Percentiles rank a stretch among this genome's conserved stretches.
Evolutionary conservation across 1,140 invertebrate genomes (phyloP).

Genomic region (Ceratina calcarata): DNA sequence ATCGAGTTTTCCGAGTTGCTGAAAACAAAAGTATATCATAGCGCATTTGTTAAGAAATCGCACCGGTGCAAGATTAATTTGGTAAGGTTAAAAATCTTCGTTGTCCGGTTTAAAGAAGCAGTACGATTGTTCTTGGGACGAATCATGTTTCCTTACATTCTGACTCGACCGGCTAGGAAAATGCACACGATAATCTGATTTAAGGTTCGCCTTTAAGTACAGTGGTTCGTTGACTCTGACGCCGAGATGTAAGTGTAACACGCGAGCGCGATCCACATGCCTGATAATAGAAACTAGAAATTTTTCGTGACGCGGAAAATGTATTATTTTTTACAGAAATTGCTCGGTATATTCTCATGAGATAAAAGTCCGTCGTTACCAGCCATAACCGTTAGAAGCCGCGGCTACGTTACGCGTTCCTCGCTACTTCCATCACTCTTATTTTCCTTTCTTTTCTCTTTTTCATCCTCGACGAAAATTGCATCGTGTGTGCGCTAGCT

Average conservation of each 20-base stretch:
- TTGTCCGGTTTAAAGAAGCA: conserved; percentile 7
- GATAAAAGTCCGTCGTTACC: background rate
- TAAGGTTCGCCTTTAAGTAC: conserved; percentile 51
- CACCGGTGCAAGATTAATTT: too few relatives aligned
- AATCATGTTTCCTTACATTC: conserved; percentile 10
- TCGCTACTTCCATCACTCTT: background rate
- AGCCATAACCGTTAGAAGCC: background rate
- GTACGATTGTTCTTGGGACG: conserved; percentile 11
- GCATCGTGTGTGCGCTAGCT: background rate
- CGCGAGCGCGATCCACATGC: conserved; percentile 55
- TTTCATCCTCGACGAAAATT: background rate
- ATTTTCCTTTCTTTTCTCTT: conserved; percentile 3
- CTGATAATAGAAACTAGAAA: conserved; percentile 47
- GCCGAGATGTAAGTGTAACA: conserved; percentile 44
- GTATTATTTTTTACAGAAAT: conserved; percentile 54
- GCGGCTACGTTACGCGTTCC: background rate
- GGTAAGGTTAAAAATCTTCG: too few relatives aligned
- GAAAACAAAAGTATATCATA: too few relatives aligned
- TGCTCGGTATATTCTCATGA: conserved; percentile 34
- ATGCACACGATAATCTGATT: conserved; percentile 60
- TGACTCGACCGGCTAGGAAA: conserved; percentile 43
- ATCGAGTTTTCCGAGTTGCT: too few relatives aligned
- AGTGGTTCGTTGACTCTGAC: conserved; percentile 52
- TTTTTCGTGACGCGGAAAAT: conserved; percentile 38
- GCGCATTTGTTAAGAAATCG: too few relatives aligned